phyloP scores from a whole-genome alignment of 2,888 invertebrate species.

The Philaethria dido region DNA sequence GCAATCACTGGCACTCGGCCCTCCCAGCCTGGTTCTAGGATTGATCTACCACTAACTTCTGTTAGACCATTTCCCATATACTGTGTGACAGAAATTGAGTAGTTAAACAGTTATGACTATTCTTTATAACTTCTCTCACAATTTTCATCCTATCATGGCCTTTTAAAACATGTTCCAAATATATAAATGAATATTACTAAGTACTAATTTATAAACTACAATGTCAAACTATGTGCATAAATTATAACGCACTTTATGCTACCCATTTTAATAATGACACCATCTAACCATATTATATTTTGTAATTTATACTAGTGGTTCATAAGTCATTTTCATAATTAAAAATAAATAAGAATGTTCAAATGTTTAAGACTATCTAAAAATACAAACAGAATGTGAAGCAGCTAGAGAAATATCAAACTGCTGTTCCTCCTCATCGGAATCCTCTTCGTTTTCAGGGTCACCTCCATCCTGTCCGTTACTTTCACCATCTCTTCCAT shows the following conservation, averaged over 20 bases:
- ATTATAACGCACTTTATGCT: not conserved
- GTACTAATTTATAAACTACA: no score
- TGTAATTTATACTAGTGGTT: no score
- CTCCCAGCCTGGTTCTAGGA: conserved; percentile 72
- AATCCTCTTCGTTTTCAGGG: conserved; percentile 44
- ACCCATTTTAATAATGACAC: not conserved
- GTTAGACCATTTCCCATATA: conserved; percentile 68
- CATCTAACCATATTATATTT: not conserved
- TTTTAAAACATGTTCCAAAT: no score
- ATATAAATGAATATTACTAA: no score
- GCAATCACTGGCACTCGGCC: conserved; percentile 64
- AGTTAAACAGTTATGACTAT: no score
- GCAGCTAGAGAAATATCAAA: conserved; percentile 73
- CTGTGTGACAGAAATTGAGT: conserved; percentile 49
- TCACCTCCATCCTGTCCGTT: conserved; percentile 39
- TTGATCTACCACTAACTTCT: conserved; percentile 60
- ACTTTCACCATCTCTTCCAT: conserved; percentile 27
- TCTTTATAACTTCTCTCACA: no score
- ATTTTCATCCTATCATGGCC: no score
- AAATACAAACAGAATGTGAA: conserved; percentile 65
- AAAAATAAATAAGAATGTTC: no score
- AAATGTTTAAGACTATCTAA: not conserved
- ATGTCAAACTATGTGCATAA: not conserved
- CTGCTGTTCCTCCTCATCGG: conserved; percentile 57
- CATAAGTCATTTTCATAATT: not conserved